Conservation (phyloP, 2,888 invertebrate genomes). For the Copidosoma aretas region DNA sequence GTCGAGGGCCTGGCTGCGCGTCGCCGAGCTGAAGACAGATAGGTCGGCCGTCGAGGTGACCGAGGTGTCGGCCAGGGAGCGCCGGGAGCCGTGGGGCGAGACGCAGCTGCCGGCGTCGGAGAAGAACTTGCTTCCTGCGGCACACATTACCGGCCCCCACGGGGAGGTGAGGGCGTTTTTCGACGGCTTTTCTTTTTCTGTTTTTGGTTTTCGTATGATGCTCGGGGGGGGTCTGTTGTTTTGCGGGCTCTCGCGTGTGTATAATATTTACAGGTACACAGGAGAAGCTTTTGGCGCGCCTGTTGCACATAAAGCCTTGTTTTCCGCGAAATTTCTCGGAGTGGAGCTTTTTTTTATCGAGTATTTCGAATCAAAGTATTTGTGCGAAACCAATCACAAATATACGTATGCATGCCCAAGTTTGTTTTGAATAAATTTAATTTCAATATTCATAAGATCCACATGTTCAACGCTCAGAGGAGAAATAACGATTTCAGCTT, state of each 20-base stretch:
- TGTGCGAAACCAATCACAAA: neutral
- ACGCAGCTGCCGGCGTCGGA: conserved; percentile 68
- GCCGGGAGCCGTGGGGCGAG: conserved; percentile 75
- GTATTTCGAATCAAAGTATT: too few relatives aligned
- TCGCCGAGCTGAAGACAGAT: conserved; percentile 77
- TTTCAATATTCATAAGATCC: too few relatives aligned
- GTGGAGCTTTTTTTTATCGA: neutral
- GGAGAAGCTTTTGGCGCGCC: neutral
- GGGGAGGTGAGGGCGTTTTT: neutral
- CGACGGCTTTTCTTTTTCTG: too few relatives aligned
- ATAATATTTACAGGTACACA: too few relatives aligned
- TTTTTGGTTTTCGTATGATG: too few relatives aligned
- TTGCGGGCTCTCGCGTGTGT: too few relatives aligned
- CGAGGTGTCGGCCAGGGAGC: conserved; percentile 82
- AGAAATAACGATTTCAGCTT: neutral
- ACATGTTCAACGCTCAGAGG: neutral
- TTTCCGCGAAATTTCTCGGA: neutral
- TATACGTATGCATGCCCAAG: too few relatives aligned
- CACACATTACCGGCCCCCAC: conserved; percentile 2
- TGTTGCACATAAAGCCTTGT: neutral
- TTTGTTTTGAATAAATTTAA: too few relatives aligned
- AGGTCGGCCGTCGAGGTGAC: conserved; percentile 84
- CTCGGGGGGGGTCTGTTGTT: too few relatives aligned
- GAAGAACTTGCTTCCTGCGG: conserved; percentile 70
- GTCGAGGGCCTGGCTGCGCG: conserved; percentile 72